phyloP scores from a whole-genome alignment of 2,113 vertebrate genomes.

The Oryzias javanicus region DNA sequence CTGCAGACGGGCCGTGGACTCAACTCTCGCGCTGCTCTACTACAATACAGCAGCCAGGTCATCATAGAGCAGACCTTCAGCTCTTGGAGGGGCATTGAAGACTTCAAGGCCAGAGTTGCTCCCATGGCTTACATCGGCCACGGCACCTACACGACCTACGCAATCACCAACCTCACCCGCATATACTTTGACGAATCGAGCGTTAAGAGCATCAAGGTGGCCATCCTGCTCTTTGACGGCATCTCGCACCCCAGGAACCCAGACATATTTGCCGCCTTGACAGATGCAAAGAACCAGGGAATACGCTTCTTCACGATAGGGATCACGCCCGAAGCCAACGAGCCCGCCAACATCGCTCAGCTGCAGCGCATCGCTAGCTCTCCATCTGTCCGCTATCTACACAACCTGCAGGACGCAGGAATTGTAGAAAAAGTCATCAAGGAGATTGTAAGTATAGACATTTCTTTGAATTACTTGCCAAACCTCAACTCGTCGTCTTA shows the following conservation, averaged over 20 bases:
- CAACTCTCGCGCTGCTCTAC: slow-evolving; percentile 80
- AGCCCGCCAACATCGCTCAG: slow-evolving; percentile 77
- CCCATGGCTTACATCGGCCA: slow-evolving; percentile 86
- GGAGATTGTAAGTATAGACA: slow-evolving; percentile 83
- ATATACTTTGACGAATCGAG: slow-evolving; percentile 84
- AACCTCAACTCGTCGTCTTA: neutral
- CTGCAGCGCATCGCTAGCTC: slow-evolving; percentile 81
- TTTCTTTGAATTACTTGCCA: neutral
- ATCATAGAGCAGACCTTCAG: slow-evolving; percentile 85
- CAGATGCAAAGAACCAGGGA: slow-evolving; percentile 87
- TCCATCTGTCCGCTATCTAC: slow-evolving; percentile 82
- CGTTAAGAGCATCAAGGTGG: slow-evolving; percentile 79
- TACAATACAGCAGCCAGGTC: slow-evolving; percentile 92
- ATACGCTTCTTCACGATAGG: slow-evolving; percentile 86
- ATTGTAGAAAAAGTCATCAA: slow-evolving; percentile 81
- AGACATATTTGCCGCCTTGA: slow-evolving; percentile 83
- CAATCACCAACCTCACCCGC: slow-evolving; percentile 89
- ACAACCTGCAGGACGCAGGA: slow-evolving; percentile 84
- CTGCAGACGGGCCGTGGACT: slow-evolving; percentile 79
- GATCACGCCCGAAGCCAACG: slow-evolving; percentile 84
- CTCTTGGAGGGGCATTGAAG: slow-evolving; percentile 81
- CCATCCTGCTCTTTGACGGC: slow-evolving; percentile 85
- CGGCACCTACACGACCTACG: slow-evolving; percentile 88
- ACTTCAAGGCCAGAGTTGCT: slow-evolving; percentile 79
- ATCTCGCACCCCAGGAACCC: slow-evolving; percentile 88